Conservation (phyloP, 2,888 invertebrate species). For the Hypomecis punctinalis region DNA sequence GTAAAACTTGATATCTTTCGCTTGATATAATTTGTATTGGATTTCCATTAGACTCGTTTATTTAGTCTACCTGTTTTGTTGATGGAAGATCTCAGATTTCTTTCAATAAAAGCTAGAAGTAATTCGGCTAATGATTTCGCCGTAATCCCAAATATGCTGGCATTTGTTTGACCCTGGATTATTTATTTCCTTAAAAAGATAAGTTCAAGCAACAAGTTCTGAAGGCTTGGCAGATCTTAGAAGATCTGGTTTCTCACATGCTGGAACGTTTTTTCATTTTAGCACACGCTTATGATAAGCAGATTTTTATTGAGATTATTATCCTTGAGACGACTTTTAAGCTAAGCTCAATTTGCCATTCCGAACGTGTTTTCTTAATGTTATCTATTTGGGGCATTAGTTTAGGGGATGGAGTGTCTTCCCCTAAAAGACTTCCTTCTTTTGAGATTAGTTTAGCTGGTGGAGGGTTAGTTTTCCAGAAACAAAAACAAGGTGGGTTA, state of each 20-base stretch:
- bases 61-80: background rate
- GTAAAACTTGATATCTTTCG: constrained; percentile 1
- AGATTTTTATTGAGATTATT: no score
- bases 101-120: constrained; percentile 3
- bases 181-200: background rate
- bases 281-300: background rate
- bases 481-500: no score
- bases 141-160: background rate
- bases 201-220: background rate
- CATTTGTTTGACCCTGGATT: background rate
- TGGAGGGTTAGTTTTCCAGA: no score
- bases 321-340: no score
- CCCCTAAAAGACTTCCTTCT: no score
- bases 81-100: constrained; percentile 3
- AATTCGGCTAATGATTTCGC: background rate
- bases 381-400: no score
- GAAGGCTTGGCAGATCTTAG: background rate
- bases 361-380: no score
- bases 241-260: no score
- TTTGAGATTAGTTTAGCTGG: no score
- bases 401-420: no score
- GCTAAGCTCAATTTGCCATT: no score
- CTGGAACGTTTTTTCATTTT: no score
- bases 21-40: constrained; percentile 2
- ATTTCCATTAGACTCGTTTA: constrained; percentile 4